Evolutionary conservation across 2,113 vertebrate genomes (phyloP), one percentile per base, ranked within the genome.

Genomic region (Brevimyrus niger): DNA sequence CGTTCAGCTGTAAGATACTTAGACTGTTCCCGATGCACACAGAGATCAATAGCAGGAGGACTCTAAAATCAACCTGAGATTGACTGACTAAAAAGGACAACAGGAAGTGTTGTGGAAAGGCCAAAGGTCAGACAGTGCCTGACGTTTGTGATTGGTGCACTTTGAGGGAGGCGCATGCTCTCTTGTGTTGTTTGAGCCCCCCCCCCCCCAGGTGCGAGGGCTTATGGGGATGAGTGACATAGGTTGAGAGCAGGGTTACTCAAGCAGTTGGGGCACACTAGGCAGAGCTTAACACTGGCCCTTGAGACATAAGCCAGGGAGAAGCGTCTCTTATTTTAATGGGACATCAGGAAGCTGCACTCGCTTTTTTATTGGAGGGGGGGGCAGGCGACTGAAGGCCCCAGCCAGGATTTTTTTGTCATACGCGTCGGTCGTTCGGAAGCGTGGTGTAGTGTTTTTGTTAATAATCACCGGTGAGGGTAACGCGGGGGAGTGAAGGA

Each of bases 401-500:
- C n/a, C 61, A 31, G n/a, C 61, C 10, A 31, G n/a, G 61, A 4
- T 6, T 47, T 47, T 51, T 51, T 42, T 58, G 9, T 55, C 2
- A 38, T 10, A 10, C 27, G 11, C 31, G 4, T 88, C 13, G 4
- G 38, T 88, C 1, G 21, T 80, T 88, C 3, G 9, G 23, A 80
- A 38, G 51, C 17, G 27, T 9, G 55, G 76, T 17, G 11, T 80
- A 19, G 38, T 47, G 44, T 46, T 80, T 19, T 82, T 8, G n/a
- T 82, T 44, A 48, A 27, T 89, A 51, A 53, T 73, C 35, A 55
- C 44, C 13, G 10, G 50, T 69, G n/a, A 69, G 82, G 23, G n/a
- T 86, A 86, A 5, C 42, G 96, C 96, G 95, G 96, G 95, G 95
- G 15, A 96, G 95, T 94, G 94, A 96, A 94, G 94, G 83, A 94